Base-by-base conservation (phyloP, 2,113 vertebrate genomes). In the Macrotus californicus region DNA sequence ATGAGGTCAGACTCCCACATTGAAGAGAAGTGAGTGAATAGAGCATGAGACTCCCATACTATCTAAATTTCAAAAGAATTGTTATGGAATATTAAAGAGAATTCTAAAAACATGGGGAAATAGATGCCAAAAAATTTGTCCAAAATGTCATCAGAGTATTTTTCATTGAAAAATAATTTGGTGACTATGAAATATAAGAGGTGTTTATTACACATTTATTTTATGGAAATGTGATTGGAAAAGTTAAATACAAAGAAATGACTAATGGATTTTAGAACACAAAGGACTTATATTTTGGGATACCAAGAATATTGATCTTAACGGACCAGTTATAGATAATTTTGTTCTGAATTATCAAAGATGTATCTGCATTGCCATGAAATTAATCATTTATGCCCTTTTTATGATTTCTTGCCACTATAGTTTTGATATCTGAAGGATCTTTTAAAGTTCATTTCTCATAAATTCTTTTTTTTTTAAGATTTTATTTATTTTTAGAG, bases 81-180 rank as follows among this genome's bases (percentile, higher is more conserved):
- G n/a, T 18, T 54, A 26, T 67, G 85, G 18, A 18, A 39, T 73
- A 64, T 81, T 87, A 75, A 73, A 59, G 48, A 92, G 54, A 56
- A 90, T 81, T 82, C 54, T 87, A 56, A 76, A 70, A 75, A 54
- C 16, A 39, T 21, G 8, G 48, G 54, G 36, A 48, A 29, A 48
- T 34, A 80, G 52, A 81, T 81, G 67, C 34, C 54, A 26, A 87
- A 80, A 56, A 94, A 50, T 81, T 81, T 81, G 43, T 14, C 36
- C 54, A 43, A 39, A 87, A 52, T 70, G 21, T 92, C 64, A 64
- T 89, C 29, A 46, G 15, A 13, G 15, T 92, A 48, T 48, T 81
- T 91, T 91, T 91, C 64, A 79, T 79, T 81, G 73, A 69, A 73
- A 86, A 91, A 46, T 36, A 64, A 87, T 73, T 87, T 64, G 50